phyloP scores from a whole-genome alignment of 2,797 vertebrate genomes.

The Ceryle rudis region DNA sequence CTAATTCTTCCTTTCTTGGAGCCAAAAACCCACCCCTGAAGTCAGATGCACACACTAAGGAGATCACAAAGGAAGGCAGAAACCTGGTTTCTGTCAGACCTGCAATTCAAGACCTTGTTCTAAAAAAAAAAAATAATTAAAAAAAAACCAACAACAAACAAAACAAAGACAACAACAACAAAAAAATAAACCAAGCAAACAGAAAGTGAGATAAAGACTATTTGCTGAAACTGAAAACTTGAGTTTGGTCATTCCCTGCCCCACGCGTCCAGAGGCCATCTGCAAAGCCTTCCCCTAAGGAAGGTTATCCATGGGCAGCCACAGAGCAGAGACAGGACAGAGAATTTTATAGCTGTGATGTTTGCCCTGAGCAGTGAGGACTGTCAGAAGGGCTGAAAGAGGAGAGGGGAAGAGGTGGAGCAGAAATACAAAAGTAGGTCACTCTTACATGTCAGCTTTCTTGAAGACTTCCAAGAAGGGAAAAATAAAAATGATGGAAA shows the following conservation, averaged over 20 bases:
- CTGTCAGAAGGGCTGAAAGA: background rate
- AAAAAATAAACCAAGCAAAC: background rate
- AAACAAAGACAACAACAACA: no score
- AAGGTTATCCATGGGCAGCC: background rate
- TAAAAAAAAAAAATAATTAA: background rate
- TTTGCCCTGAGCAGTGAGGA: background rate
- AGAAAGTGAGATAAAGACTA: background rate
- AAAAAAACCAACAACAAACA: background rate
- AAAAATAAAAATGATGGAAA: background rate
- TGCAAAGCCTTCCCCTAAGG: background rate
- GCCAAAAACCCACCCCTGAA: background rate
- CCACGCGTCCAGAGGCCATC: background rate
- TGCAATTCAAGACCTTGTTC: background rate
- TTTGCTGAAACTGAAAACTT: background rate
- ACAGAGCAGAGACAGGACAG: background rate
- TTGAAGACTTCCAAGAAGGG: background rate
- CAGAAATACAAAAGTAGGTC: constrained; percentile 14
- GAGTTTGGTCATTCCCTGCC: background rate
- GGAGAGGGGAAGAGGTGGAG: background rate
- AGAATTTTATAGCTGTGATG: background rate
- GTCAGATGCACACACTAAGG: background rate
- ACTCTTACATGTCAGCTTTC: background rate
- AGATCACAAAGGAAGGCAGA: background rate
- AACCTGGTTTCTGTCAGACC: background rate
- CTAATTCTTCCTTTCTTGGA: background rate